Percentiles rank a stretch among this genome's conserved stretches.
phyloP scores from a whole-genome alignment of 53 echinoderm and acorn worm species.

The Zoroaster sp. region DNA sequence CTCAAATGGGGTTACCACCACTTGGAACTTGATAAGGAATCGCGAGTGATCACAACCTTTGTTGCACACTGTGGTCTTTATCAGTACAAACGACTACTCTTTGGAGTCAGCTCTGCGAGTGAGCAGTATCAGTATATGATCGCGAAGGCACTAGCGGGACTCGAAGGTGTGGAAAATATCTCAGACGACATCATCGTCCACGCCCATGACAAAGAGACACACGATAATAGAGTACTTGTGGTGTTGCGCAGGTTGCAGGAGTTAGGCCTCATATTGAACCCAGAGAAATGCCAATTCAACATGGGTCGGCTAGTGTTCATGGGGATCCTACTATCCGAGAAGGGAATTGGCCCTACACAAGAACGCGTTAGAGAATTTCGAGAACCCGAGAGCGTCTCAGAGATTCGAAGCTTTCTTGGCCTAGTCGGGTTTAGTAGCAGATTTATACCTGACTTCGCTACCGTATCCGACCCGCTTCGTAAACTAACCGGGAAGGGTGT shows the following conservation, averaged over 20 bases:
- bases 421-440: slow-evolving; percentile 56
- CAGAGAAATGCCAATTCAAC: slow-evolving; percentile 54
- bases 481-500: slow-evolving; percentile 42
- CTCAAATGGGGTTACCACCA: too few relatives aligned
- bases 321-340: slow-evolving; percentile 38
- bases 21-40: too few relatives aligned
- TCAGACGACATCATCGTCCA: slow-evolving; percentile 75
- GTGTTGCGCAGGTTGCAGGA: slow-evolving; percentile 10
- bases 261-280: slow-evolving; percentile 45
- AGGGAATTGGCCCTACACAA: slow-evolving; percentile 57
- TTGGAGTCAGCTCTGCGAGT: too few relatives aligned
- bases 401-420: slow-evolving; percentile 67
- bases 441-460: slow-evolving; percentile 58
- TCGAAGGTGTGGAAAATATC: slow-evolving; percentile 54
- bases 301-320: slow-evolving; percentile 65
- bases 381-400: slow-evolving; percentile 51
- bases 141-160: slow-evolving; percentile 34
- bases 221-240: slow-evolving; percentile 47
- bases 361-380: slow-evolving; percentile 40
- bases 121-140: slow-evolving; percentile 56
- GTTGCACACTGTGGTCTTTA: too few relatives aligned
- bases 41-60: too few relatives aligned
- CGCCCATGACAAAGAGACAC: slow-evolving; percentile 38
- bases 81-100: too few relatives aligned
- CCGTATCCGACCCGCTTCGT: slow-evolving; percentile 58